These are phyloP conservation scores for Drosophila setifemur DNA, from an alignment of 1,140 invertebrate species.

Conservation along the genomic window DNA sequence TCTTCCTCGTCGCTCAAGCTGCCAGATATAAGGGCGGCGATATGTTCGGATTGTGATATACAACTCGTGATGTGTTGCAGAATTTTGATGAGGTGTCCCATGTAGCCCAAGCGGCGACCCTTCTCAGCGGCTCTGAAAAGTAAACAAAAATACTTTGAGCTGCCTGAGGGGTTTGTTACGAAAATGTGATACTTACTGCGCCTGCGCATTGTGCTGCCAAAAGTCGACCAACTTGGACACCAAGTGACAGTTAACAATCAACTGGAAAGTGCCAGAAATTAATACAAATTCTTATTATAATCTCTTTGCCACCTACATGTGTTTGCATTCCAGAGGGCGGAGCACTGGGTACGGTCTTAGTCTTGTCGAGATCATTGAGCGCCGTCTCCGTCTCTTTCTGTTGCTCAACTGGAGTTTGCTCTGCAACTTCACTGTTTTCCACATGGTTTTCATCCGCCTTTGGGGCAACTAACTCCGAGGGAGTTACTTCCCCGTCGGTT, in stretches of 20 bases:
- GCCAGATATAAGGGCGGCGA: constrained; percentile 73
- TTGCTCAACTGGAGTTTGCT: constrained; percentile 10
- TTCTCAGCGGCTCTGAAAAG: constrained; percentile 59
- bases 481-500: neutral
- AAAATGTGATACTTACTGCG: constrained; percentile 83
- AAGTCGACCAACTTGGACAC: constrained; percentile 87
- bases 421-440: constrained; percentile 13
- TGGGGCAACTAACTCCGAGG: neutral
- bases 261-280: constrained; percentile 82
- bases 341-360: constrained; percentile 42
- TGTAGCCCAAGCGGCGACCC: constrained; percentile 86
- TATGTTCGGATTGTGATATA: constrained; percentile 80
- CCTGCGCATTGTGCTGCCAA: constrained; percentile 86
- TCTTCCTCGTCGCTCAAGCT: constrained; percentile 64
- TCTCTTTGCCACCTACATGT: constrained; percentile 52
- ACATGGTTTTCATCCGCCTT: constrained; percentile 32
- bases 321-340: constrained; percentile 76
- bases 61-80: constrained; percentile 69
- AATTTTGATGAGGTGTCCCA: constrained; percentile 90
- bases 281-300: neutral
- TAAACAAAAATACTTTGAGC: constrained; percentile 40
- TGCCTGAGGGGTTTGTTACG: rapidly evolving
- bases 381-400: constrained; percentile 32
- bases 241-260: constrained; percentile 87
- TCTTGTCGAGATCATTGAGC: constrained; percentile 63